Percentiles rank a stretch among this genome's conserved stretches.
Evolutionary conservation across 1,140 invertebrate species (phyloP).

Genomic region (Streblospio benedicti): DNA sequence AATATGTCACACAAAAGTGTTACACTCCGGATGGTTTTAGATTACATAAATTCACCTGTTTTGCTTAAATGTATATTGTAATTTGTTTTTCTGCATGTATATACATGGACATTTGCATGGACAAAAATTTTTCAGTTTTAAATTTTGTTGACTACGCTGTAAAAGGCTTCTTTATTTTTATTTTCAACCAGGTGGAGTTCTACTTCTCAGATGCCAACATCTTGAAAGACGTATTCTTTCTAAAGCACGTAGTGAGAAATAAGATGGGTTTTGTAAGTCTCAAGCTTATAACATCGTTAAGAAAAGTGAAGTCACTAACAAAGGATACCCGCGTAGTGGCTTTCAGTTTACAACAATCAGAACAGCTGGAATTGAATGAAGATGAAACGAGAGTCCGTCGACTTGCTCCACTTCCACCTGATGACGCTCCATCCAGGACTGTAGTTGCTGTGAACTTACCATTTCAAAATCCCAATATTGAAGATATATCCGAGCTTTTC

Average conservation of each 20-base stretch:
- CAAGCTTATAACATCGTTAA: slow-evolving; percentile 77
- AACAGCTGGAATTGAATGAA: slow-evolving; percentile 81
- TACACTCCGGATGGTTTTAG: too few species aligned
- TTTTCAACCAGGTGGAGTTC: slow-evolving; percentile 50
- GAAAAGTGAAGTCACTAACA: slow-evolving; percentile 69
- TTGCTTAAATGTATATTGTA: too few species aligned
- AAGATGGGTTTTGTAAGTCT: slow-evolving; percentile 90
- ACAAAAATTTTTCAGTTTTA: too few species aligned
- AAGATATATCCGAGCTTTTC: slow-evolving; percentile 79
- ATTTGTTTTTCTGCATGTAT: too few species aligned
- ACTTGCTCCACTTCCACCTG: slow-evolving; percentile 71
- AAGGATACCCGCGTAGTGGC: slow-evolving; percentile 88
- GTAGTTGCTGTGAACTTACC: slow-evolving; percentile 79
- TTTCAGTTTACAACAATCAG: slow-evolving; percentile 64
- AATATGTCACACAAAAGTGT: too few species aligned
- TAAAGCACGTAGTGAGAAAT: slow-evolving; percentile 87
- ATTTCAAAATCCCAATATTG: slow-evolving; percentile 71
- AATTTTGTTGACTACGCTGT: too few species aligned
- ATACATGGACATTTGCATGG: too few species aligned
- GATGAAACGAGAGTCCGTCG: slow-evolving; percentile 81
- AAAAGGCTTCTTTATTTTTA: too few species aligned
- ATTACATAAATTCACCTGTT: too few species aligned
- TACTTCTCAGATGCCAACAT: slow-evolving; percentile 93
- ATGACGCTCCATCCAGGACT: slow-evolving; percentile 77
- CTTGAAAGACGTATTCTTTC: slow-evolving; percentile 83